Evolutionary conservation across 1,140 invertebrate genomes (phyloP).

Genomic region (Laodelphax striatellus): DNA sequence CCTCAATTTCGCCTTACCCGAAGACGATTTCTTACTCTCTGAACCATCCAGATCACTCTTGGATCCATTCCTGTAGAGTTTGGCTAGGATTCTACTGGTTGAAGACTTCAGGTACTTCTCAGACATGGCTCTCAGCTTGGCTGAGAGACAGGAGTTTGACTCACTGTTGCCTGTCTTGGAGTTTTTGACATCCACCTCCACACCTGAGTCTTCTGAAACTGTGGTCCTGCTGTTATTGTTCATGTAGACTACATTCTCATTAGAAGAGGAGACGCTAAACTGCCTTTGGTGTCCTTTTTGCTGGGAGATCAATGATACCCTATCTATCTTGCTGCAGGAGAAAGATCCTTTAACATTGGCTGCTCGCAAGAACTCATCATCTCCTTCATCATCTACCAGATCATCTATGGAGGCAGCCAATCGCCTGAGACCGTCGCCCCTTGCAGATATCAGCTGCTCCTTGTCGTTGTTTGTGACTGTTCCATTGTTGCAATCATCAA

Average conservation of each 20-base stretch:
- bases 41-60: constrained; percentile 31
- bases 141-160: constrained; percentile 40
- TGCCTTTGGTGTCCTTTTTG: neutral
- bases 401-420: constrained; percentile 13
- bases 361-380: constrained; percentile 7
- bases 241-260: neutral
- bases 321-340: constrained; percentile 6
- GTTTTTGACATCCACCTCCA: neutral
- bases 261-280: neutral
- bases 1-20: constrained; percentile 44
- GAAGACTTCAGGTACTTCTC: constrained; percentile 52
- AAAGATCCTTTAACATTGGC: neutral
- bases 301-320: neutral
- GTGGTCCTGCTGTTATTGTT: neutral
- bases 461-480: constrained; percentile 2
- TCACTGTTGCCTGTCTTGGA: constrained; percentile 4
- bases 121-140: constrained; percentile 56
- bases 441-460: neutral
- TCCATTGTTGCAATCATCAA: neutral
- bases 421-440: neutral
- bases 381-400: constrained; percentile 7
- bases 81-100: constrained; percentile 52
- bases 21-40: constrained; percentile 31
- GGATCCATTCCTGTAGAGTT: constrained; percentile 40
- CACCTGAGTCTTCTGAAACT: neutral